phyloP scores from a whole-genome alignment of 2,113 vertebrate species.

The Phodopus roborovskii region DNA sequence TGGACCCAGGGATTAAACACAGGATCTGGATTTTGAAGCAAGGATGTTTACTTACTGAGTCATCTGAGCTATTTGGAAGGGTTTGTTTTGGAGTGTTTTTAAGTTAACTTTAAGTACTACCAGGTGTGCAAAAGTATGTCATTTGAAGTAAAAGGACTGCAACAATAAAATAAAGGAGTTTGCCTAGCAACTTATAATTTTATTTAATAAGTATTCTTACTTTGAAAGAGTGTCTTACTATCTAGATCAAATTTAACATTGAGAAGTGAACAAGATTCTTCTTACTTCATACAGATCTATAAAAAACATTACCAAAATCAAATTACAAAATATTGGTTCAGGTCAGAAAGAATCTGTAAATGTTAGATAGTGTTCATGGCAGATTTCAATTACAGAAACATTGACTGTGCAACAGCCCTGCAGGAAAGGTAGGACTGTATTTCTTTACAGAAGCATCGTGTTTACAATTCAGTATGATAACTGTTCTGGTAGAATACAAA shows the following conservation, averaged over 20 bases:
- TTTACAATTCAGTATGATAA: constrained; percentile 48
- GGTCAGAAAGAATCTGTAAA: background rate
- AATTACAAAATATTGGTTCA: constrained; percentile 60
- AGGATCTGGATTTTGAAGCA: background rate
- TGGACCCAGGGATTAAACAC: background rate
- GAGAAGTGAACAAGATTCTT: constrained; percentile 27
- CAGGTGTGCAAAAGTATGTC: background rate
- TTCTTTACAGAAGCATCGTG: constrained; percentile 8
- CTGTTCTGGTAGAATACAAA: constrained; percentile 12
- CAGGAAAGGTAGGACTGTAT: background rate
- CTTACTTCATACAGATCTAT: background rate
- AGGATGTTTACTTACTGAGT: background rate
- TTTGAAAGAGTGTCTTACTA: constrained; percentile 1
- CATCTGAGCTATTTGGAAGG: background rate
- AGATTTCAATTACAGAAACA: constrained; percentile 61
- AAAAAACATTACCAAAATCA: constrained; percentile 60
- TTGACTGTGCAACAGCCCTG: background rate
- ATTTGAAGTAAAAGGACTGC: background rate
- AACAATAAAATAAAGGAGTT: background rate
- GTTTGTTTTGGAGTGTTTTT: background rate
- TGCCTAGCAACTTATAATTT: background rate
- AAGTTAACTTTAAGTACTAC: background rate
- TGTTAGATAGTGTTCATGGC: background rate
- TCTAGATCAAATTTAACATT: constrained; percentile 11
- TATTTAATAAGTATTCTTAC: background rate